phyloP scores from a whole-genome alignment of 1,140 invertebrate species.

The Euura lappo region DNA sequence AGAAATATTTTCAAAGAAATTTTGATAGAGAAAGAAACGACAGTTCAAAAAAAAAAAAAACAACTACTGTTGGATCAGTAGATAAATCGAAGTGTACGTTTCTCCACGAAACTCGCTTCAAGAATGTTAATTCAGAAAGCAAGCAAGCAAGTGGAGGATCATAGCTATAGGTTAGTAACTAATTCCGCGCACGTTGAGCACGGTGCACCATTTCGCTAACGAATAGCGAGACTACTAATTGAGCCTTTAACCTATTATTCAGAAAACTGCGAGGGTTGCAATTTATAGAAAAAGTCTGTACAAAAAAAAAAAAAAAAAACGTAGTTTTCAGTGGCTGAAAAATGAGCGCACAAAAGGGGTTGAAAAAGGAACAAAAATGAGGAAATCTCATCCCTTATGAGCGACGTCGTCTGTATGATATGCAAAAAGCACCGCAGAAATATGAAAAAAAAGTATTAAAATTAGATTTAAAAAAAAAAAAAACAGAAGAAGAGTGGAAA shows the following conservation, averaged over 20 bases:
- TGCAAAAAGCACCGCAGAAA: background rate
- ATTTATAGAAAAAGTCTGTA: background rate
- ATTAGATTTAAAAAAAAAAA: background rate
- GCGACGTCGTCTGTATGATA: too few species aligned
- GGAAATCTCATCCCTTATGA: background rate
- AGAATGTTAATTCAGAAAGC: background rate
- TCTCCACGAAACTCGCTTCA: background rate
- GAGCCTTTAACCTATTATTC: background rate
- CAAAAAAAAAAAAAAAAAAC: background rate
- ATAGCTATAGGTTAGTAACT: too few species aligned
- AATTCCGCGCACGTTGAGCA: background rate
- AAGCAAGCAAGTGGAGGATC: background rate
- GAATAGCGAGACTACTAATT: background rate
- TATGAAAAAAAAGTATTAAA: background rate
- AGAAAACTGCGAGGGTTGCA: background rate
- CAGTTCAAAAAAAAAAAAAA: too few species aligned
- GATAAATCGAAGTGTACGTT: too few species aligned
- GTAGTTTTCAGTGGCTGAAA: too few species aligned
- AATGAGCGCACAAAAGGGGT: too few species aligned
- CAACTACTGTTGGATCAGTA: too few species aligned
- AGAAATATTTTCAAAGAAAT: too few species aligned
- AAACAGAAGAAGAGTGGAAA: background rate
- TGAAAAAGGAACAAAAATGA: background rate
- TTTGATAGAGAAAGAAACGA: too few species aligned
- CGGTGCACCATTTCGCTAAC: background rate